Base-by-base conservation (phyloP, 2,113 vertebrate species). In the Aepyceros melampus region DNA sequence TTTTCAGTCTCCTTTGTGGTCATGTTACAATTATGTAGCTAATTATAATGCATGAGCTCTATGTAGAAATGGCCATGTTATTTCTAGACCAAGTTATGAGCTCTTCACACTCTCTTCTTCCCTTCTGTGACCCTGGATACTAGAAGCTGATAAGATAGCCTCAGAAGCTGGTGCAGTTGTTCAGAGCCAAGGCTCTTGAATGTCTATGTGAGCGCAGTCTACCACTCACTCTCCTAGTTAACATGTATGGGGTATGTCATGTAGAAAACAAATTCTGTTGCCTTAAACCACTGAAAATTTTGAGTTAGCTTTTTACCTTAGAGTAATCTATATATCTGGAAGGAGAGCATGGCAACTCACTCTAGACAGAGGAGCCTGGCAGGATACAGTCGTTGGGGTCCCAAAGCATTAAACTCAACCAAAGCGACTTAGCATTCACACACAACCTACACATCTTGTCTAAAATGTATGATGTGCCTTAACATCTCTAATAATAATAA, bases 401-500 rank as follows among this genome's bases (percentile, higher is more conserved):
- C 19, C 40, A 76, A 43, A 76, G 40, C 1, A 0, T 76, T 43
- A 76, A 11, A 43, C 23, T 76, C 71, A 76, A 43, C 40, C 23
- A 43, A 27, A 43, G 23, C 2, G 2, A 43, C 71, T 76, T 43
- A 76, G 12, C 23, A 43, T 25, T 21, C 71, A 76, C 36, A 27
- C 1, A 43, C 62, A 21, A 56, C 36, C 21, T 45, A 53, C 27
- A 55, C 33, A 60, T 31, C 25, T 78, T 29, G 45, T 51, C 36
- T 11, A 49, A 92, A 94, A 6, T 96, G 56, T 56, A 83, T 95
- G 91, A 4, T 3, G 0, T 98, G 43, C 47, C 97, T 98, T 88
- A 96, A 89, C 55, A 96, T 25, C 8, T 96, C 96, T 86, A 85
- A 97, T 97, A 98, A 49, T 74, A 87, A 98, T 33, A 49, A 76